A percentile compares a stretch with the other conserved stretches of the same genome.
These are phyloP conservation scores for Cloeon dipterum DNA, from an alignment of 2,888 invertebrate species.

Conservation along the genomic window DNA sequence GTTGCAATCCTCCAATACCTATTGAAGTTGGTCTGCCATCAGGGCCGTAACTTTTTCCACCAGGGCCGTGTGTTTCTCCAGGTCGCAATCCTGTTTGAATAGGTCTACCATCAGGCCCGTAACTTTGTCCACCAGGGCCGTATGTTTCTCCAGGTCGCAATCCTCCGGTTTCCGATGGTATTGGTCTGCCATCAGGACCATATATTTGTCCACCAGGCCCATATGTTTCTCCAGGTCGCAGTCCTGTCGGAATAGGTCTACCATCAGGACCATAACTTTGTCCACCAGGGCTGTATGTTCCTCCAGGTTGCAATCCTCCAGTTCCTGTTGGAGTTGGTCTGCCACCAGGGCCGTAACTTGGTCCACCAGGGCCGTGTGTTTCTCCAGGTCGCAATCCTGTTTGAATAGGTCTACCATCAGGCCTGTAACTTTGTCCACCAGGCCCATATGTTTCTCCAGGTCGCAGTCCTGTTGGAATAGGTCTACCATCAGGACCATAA, in stretches of 20 bases:
- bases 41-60: constrained; percentile 5
- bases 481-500: no score
- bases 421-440: neutral
- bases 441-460: constrained; percentile 3
- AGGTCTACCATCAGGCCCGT: neutral
- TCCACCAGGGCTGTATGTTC: constrained; percentile 9
- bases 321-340: constrained; percentile 5
- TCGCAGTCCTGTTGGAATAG: no score
- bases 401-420: constrained; percentile 1
- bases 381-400: constrained; percentile 1
- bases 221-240: constrained; percentile 1
- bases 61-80: constrained; percentile 4
- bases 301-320: neutral
- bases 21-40: constrained; percentile 2
- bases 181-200: constrained; percentile 5
- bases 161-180: no score
- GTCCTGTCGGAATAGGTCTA: neutral
- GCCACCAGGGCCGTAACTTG: constrained; percentile 1
- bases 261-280: constrained; percentile 6
- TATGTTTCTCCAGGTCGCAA: no score
- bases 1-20: constrained; percentile 7
- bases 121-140: no score
- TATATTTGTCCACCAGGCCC: constrained; percentile 7
- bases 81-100: neutral
- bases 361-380: no score